Percentiles rank a stretch among this genome's conserved stretches.
These are phyloP conservation scores for Empidonax alnorum DNA, from an alignment of 2,113 vertebrate species.

Conservation along the genomic window DNA sequence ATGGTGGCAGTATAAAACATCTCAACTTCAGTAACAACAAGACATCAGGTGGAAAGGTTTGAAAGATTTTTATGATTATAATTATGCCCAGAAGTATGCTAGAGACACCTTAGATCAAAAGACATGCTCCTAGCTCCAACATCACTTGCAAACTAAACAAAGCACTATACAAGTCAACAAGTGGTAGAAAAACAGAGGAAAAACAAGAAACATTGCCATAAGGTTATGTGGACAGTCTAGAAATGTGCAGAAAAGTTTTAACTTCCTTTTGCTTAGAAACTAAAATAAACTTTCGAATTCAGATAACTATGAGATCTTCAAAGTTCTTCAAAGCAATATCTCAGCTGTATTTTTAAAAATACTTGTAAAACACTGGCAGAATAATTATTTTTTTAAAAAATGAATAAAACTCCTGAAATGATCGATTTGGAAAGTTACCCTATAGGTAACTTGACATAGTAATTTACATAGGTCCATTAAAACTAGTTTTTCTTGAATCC, in stretches of 20 bases:
- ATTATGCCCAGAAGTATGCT: conserved; percentile 55
- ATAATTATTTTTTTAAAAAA: background rate
- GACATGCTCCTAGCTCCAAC: background rate
- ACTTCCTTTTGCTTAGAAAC: background rate
- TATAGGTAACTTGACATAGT: background rate
- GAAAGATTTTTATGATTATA: conserved; percentile 50
- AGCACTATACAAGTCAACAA: conserved; percentile 14
- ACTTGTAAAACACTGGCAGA: background rate
- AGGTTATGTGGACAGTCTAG: background rate
- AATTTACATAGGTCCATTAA: background rate
- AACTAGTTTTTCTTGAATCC: background rate
- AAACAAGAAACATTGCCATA: background rate
- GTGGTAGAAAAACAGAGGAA: background rate
- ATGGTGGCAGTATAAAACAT: background rate
- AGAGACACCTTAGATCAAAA: conserved; percentile 29
- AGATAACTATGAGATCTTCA: background rate
- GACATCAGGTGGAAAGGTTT: conserved; percentile 22
- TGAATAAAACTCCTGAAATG: background rate
- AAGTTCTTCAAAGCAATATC: background rate
- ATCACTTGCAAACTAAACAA: conserved; percentile 27
- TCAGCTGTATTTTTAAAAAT: background rate
- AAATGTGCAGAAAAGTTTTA: background rate
- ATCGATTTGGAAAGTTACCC: background rate
- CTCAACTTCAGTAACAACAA: conserved; percentile 11
- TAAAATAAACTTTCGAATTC: background rate